These are phyloP conservation scores for Sardinella longiceps DNA, from an alignment of 2,797 vertebrate species.

Conservation along the genomic window DNA sequence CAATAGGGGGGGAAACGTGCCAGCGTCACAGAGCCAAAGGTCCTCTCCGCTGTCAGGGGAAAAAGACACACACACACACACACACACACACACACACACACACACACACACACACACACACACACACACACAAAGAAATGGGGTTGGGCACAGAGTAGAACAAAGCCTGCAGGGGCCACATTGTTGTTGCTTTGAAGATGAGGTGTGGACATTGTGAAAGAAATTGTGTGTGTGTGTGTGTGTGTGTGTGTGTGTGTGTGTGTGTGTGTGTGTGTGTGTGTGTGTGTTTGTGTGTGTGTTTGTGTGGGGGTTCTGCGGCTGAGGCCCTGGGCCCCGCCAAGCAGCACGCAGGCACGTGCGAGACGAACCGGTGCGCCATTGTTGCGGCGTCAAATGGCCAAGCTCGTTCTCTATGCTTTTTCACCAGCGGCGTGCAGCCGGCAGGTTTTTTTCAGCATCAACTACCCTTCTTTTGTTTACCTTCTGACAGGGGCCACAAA, in stretches of 20 bases:
- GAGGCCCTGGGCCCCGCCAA: neutral
- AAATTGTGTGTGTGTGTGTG: neutral
- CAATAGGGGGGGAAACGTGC: neutral
- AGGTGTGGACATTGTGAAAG: neutral
- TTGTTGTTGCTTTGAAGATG: slow-evolving; percentile 6
- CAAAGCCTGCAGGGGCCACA: neutral
- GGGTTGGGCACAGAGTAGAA: neutral
- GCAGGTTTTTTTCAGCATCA: neutral
- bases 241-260: neutral
- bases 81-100: too few species aligned
- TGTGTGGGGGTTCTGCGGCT: neutral
- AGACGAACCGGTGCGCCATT: neutral
- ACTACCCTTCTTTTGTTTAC: neutral
- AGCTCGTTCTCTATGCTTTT: neutral
- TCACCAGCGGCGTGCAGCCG: neutral
- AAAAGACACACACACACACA: too few species aligned
- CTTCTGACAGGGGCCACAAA: neutral
- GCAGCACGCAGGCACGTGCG: neutral
- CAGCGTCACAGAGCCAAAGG: slow-evolving; percentile 16
- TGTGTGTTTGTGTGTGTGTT: neutral
- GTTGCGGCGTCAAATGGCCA: neutral
- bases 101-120: too few species aligned
- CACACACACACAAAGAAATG: neutral
- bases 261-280: neutral
- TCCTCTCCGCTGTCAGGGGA: neutral